phyloP scores from a whole-genome alignment of 2,888 invertebrate species.

The Lacanobia oleracea region DNA sequence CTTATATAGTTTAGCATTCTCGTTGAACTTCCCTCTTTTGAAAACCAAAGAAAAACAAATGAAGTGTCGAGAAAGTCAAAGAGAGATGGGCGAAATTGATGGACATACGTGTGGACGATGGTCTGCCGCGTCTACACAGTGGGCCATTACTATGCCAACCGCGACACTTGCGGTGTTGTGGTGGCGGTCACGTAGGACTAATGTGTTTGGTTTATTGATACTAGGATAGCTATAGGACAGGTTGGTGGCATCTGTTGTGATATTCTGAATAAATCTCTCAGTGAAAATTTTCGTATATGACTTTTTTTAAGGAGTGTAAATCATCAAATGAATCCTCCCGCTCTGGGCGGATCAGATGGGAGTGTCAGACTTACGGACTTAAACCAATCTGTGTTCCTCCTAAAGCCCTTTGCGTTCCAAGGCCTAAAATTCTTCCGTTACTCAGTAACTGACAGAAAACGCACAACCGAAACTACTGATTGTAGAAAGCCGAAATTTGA shows the following conservation, averaged over 20 bases:
- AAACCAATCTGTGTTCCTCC: too few species aligned
- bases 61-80: conserved; percentile 41
- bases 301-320: too few species aligned
- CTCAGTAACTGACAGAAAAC: too few species aligned
- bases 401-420: too few species aligned
- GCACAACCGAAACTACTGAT: too few species aligned
- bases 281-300: too few species aligned
- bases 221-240: background rate
- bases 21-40: conserved; percentile 9
- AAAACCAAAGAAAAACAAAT: conserved; percentile 31
- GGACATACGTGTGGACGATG: conserved; percentile 25
- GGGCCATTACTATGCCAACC: conserved; percentile 47
- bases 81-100: conserved; percentile 47
- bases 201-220: conserved; percentile 28
- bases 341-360: too few species aligned
- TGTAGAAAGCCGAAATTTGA: too few species aligned
- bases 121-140: conserved; percentile 2
- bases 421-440: too few species aligned
- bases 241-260: background rate
- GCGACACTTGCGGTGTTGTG: conserved; percentile 9
- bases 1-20: background rate
- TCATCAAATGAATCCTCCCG: too few species aligned
- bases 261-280: too few species aligned
- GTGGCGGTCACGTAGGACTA: conserved; percentile 29
- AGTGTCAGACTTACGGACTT: too few species aligned